Evolutionary conservation across 2,113 vertebrate species (phyloP), one percentile per base, ranked within the genome.

Genomic region (Sula dactylatra): DNA sequence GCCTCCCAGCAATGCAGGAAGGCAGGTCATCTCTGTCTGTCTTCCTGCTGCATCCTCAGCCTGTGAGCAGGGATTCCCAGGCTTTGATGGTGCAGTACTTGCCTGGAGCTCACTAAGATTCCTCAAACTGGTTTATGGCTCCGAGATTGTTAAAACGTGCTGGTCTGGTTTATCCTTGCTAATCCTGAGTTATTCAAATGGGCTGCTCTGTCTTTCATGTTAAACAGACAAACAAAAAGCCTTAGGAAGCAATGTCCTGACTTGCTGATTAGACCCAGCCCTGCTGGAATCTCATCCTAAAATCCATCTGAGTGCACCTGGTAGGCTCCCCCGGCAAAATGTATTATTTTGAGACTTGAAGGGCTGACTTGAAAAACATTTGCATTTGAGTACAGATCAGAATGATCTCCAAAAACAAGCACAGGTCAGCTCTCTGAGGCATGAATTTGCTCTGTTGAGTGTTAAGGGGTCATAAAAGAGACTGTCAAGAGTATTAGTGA

Each of bases 231-330:
- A n/a, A 67, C 58, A 96, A 92, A 94, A 82, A 92, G 70, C 91
- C 74, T 85, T 14, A 83, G 93, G 94, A 95, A 91, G 91, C 69
- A 34, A 77, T 87, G 84, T 50, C 86, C 73, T 65, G 77, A 85
- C 95, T 85, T 90, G 86, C 84, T 93, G 93, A 93, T 97, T 93
- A 93, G 91, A 85, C 66, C 93, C 86, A 88, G 32, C 93, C 45
- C 89, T 80, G 86, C 78, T 95, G 95, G 96, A 95, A 74, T 54
- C 95, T 87, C 84, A 82, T 92, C 96, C 92, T 20, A 67, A 95
- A 94, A 96, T 65, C 91, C 72, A 65, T 87, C 93, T 12, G 61
- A 91, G 86, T 70, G 71, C 86, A 77, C 76, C 91, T 91, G 62
- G 9, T 19, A 2, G 91, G 91, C 81, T 93, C 86, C 93, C 58